Conservation (phyloP, 2,113 vertebrate genomes). For the Campylorhamphus procurvoides region DNA sequence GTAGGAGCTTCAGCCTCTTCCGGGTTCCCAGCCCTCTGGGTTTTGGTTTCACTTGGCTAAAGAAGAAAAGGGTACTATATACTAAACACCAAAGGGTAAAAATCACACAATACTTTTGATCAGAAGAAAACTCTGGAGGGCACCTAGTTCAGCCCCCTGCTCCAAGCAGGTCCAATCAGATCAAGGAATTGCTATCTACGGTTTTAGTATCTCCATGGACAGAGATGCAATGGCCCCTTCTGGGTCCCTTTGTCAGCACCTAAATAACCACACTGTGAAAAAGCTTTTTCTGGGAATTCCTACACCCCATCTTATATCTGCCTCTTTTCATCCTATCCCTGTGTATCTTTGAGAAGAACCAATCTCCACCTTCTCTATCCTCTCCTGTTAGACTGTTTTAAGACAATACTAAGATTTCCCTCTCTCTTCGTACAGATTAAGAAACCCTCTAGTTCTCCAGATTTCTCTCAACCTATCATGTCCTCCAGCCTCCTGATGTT, state of each 20-base stretch:
- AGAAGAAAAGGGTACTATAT: not conserved
- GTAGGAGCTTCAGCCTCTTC: not conserved
- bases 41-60: not conserved
- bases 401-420: not conserved
- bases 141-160: not conserved
- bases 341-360: not conserved
- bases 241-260: not conserved
- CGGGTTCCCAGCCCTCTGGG: not conserved
- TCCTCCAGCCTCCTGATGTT: not conserved
- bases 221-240: not conserved
- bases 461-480: not conserved
- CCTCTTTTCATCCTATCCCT: not conserved
- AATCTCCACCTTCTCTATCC: not conserved
- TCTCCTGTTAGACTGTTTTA: not conserved
- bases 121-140: not conserved
- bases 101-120: not conserved
- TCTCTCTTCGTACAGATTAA: not conserved
- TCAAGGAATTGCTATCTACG: not conserved
- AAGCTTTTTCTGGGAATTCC: not conserved
- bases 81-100: not conserved
- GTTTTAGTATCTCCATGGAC: not conserved
- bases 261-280: not conserved
- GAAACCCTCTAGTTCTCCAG: not conserved
- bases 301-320: too few relatives aligned
- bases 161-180: not conserved